Percentiles rank a stretch among this genome's conserved stretches.
Evolutionary conservation across 2,797 vertebrate genomes (phyloP).

Genomic region (Simalia tracyae): DNA sequence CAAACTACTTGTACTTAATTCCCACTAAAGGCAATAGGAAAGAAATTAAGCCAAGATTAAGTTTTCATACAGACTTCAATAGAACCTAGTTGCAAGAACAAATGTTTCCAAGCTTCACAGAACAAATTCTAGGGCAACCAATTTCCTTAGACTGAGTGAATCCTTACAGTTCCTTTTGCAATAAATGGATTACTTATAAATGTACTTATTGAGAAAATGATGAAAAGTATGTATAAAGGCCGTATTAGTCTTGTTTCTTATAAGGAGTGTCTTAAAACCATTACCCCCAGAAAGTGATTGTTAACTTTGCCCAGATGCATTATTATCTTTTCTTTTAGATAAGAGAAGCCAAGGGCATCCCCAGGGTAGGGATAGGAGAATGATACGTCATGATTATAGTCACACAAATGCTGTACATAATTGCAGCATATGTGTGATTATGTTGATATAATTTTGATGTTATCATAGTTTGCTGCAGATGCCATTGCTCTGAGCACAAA

Average conservation of each 20-base stretch:
- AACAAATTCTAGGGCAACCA: not conserved
- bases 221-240: not conserved
- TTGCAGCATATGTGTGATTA: not conserved
- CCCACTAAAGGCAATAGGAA: not conserved
- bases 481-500: not conserved
- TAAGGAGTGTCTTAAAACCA: not conserved
- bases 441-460: not conserved
- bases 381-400: not conserved
- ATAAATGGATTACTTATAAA: not conserved
- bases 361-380: not conserved
- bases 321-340: not conserved
- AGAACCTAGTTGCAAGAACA: not conserved
- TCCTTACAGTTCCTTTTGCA: not conserved
- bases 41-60: not conserved
- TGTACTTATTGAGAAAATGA: not conserved
- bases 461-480: not conserved
- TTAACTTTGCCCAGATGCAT: not conserved
- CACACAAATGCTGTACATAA: not conserved
- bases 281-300: not conserved
- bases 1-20: not conserved
- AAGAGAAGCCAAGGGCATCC: not conserved
- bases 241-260: not conserved
- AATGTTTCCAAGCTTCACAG: not conserved
- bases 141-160: not conserved
- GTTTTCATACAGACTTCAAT: not conserved